phyloP scores from a whole-genome alignment of 2,888 invertebrate genomes.

The Erebia epiphron region DNA sequence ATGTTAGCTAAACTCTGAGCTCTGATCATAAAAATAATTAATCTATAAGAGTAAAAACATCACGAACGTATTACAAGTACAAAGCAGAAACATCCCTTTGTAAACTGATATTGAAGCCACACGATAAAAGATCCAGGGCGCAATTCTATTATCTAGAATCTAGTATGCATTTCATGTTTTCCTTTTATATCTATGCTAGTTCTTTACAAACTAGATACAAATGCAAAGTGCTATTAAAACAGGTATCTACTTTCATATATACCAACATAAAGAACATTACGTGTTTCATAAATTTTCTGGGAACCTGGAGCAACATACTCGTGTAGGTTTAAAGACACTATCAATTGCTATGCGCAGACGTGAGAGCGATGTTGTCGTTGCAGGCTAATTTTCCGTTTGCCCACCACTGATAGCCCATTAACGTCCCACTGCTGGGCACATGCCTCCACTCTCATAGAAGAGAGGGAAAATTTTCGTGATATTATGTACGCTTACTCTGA shows the following conservation, averaged over 20 bases:
- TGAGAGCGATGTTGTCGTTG: too few relatives aligned
- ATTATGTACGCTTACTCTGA: too few relatives aligned
- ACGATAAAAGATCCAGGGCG: constrained; percentile 24
- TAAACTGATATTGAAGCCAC: constrained; percentile 28
- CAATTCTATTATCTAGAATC: constrained; percentile 22
- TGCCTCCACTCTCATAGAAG: too few relatives aligned
- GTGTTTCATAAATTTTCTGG: neutral
- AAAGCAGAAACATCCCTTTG: constrained; percentile 24
- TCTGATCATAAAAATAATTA: neutral
- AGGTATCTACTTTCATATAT: neutral
- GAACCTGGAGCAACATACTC: neutral
- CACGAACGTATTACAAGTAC: neutral
- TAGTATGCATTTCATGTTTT: constrained; percentile 19
- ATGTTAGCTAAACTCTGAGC: too few relatives aligned
- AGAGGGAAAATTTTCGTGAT: neutral
- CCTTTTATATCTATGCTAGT: constrained; percentile 15
- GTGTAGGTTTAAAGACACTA: neutral
- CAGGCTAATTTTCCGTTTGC: too few relatives aligned
- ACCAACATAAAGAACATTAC: too few relatives aligned
- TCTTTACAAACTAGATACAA: neutral
- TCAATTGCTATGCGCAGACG: neutral
- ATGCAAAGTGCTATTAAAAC: neutral
- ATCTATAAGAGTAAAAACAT: neutral
- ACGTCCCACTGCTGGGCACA: too few relatives aligned
- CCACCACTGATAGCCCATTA: too few relatives aligned